Conservation (phyloP, 1,140 invertebrate species). For the Notospermus geniculatus region DNA sequence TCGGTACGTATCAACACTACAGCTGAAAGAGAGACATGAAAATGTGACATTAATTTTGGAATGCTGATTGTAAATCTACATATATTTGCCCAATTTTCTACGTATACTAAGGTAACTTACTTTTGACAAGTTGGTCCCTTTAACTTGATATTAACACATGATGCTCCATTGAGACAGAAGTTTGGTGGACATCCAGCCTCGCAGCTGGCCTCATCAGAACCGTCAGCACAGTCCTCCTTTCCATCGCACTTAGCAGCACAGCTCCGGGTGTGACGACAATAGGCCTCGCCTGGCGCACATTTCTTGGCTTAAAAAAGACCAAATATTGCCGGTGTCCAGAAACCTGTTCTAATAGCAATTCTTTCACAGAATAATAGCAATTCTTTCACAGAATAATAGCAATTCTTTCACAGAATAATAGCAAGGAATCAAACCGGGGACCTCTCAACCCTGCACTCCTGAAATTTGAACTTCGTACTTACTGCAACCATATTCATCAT, state of each 20-base stretch:
- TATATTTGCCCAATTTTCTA: not conserved
- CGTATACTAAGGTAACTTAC: no score
- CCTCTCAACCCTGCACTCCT: no score
- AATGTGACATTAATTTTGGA: not conserved
- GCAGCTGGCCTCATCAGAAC: slow-evolving; percentile 6
- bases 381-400: not conserved
- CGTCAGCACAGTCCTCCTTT: not conserved
- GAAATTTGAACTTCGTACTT: slow-evolving; percentile 6
- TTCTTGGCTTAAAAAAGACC: slow-evolving; percentile 1
- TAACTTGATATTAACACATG: not conserved
- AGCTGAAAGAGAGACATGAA: not conserved
- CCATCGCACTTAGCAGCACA: slow-evolving; percentile 6
- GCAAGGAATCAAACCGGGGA: no score
- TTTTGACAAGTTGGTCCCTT: no score
- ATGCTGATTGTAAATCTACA: not conserved
- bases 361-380: not conserved
- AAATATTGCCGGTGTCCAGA: not conserved
- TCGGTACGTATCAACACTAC: not conserved
- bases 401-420: not conserved
- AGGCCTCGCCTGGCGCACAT: not conserved
- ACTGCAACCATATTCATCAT: slow-evolving; percentile 12
- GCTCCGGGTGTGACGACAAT: not conserved
- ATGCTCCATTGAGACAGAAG: slow-evolving; percentile 5
- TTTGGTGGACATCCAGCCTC: slow-evolving; percentile 3
- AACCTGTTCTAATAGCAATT: not conserved